A percentile compares a stretch with the other conserved stretches of the same genome.
phyloP scores from a whole-genome alignment of 2,113 vertebrate species.

The Connochaetes taurinus region DNA sequence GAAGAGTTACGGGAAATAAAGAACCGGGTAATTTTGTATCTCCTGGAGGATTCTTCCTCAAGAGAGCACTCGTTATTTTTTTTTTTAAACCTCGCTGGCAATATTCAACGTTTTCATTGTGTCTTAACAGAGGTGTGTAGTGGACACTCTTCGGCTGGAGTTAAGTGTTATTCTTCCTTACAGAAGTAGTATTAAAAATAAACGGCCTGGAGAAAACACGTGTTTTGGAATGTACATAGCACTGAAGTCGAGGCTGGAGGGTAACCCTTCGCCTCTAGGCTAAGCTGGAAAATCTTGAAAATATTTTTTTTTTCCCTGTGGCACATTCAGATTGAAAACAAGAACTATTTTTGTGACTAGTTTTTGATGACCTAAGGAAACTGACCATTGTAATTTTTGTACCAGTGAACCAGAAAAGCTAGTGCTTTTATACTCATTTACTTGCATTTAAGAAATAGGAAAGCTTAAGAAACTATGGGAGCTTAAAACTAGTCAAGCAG shows the following conservation, averaged over 20 bases:
- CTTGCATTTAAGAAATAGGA: constrained; percentile 68
- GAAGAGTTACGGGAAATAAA: not conserved
- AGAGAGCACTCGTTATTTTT: constrained; percentile 43
- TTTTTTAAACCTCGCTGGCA: constrained; percentile 76
- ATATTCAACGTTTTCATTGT: constrained; percentile 71
- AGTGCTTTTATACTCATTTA: constrained; percentile 77
- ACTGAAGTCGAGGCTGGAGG: constrained; percentile 40
- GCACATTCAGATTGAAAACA: constrained; percentile 78
- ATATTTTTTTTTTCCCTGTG: constrained; percentile 72
- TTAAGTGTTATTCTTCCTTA: constrained; percentile 71
- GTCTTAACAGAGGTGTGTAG: constrained; percentile 65
- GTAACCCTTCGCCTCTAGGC: constrained; percentile 32
- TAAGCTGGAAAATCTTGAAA: constrained; percentile 77
- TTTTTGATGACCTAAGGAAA: constrained; percentile 78
- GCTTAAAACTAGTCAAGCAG: constrained; percentile 71
- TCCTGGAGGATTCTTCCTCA: constrained; percentile 60
- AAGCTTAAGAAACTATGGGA: constrained; percentile 60
- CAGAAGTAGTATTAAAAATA: constrained; percentile 67
- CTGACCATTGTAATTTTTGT: constrained; percentile 79
- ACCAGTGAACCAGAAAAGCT: constrained; percentile 66
- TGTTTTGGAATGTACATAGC: constrained; percentile 69
- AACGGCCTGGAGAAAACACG: constrained; percentile 73
- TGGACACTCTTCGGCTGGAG: constrained; percentile 65
- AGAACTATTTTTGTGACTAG: constrained; percentile 83
- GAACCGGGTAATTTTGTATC: constrained; percentile 56